A percentile compares a stretch with the other conserved stretches of the same genome.
Evolutionary conservation across 2,888 invertebrate species (phyloP).

Genomic region (Epicampocera succincta): DNA sequence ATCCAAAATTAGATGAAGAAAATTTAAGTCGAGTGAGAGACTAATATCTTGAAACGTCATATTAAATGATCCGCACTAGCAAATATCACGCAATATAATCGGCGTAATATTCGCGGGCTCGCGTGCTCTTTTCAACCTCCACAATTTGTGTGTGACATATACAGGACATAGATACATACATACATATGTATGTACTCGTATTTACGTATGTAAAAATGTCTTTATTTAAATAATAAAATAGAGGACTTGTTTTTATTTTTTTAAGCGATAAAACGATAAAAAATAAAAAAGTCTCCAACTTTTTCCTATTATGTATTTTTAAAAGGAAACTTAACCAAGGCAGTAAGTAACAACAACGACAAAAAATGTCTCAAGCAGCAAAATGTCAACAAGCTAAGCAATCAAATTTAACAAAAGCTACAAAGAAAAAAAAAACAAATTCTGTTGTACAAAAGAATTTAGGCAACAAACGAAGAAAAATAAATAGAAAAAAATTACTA

Average conservation of each 20-base stretch:
- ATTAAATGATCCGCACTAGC: no score
- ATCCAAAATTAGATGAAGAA: no score
- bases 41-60: no score
- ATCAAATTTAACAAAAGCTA: conserved; percentile 63
- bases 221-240: neutral
- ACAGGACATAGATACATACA: neutral
- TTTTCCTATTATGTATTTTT: conserved; percentile 19
- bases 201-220: neutral
- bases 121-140: no score
- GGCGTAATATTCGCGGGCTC: no score
- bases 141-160: no score
- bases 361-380: conserved; percentile 63
- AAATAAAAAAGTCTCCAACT: conserved; percentile 5
- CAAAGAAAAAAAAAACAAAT: conserved; percentile 31
- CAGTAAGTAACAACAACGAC: conserved; percentile 32
- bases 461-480: conserved; percentile 20
- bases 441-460: conserved; percentile 32
- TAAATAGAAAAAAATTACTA: neutral
- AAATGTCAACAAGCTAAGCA: conserved; percentile 66
- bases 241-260: conserved; percentile 9
- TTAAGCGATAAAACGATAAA: conserved; percentile 32
- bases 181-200: neutral
- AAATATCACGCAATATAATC: no score
- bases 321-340: conserved; percentile 22
- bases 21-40: no score